Evolutionary conservation across 2,888 invertebrate species (phyloP), one percentile per base, ranked within the genome.

Genomic region (Dolomedes plantarius): DNA sequence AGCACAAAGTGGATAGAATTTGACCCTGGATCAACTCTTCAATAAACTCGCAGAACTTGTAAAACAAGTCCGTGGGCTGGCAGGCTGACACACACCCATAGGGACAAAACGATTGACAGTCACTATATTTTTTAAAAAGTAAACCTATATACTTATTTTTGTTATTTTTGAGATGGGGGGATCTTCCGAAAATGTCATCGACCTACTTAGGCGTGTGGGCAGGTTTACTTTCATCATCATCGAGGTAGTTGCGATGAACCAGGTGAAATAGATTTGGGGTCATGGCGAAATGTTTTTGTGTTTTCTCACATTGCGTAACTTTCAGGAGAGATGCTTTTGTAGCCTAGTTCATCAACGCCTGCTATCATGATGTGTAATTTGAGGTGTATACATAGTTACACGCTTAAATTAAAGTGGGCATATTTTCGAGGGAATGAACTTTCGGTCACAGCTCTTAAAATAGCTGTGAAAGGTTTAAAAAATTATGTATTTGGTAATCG

Each of bases 21-120:
- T 71, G 78, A 79, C 79, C 79, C 79, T 72, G 36, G 27, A 31
- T 41, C n/a, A 27, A 62, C 62, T 69, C 46, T 39, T 69, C 31
- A 50, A 46, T 69, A 62, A 73, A 75, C 74, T 67, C 32, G 73
- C 29, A 67, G 68, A 80, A 80, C 80, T 75, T 36, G 81, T 69
- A 74, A 32, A 81, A 81, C 81, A 41, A 81, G 81, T 81, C 74
- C 75, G 31, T 29, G 29, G 56, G 69, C 32, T 29, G 2, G 29
- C n/a, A 56, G 71, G 39, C 71, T 64, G 65, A 82, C 75, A 82
- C 75, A 71, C 82, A 76, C 82, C 76, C 71, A 71, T 64, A 73
- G 65, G 64, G 32, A 62, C 56, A 19, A 62, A 32, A 7, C 28
- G 11, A 56, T 16, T 32, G 39, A 46, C 13, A 46, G 36, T 29